Evolutionary conservation across 2,888 invertebrate species (phyloP).

Genomic region (Pseudococcus longispinus): DNA sequence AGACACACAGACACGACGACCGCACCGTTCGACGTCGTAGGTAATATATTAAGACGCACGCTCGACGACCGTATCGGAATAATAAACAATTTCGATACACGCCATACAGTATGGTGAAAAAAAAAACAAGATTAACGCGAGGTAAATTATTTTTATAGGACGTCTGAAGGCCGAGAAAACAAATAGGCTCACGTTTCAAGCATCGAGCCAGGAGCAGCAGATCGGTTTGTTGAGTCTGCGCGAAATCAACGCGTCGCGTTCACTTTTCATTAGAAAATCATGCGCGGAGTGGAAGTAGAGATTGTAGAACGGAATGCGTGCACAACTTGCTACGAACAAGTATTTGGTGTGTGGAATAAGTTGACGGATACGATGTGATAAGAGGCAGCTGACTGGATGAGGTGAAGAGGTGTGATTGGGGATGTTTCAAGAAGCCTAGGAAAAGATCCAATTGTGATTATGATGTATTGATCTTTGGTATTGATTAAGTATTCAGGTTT

Average conservation of each 20-base stretch:
- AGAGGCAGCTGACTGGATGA: too few species aligned
- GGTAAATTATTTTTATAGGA: slow-evolving; percentile 38
- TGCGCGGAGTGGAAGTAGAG: neutral
- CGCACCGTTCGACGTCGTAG: neutral
- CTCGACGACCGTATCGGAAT: slow-evolving; percentile 18
- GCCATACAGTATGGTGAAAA: neutral
- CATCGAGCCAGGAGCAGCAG: too few species aligned
- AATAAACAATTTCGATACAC: slow-evolving; percentile 20
- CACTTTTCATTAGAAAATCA: neutral
- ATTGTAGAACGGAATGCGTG: neutral
- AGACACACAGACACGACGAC: neutral
- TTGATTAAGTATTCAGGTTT: too few species aligned
- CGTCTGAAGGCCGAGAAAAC: slow-evolving; percentile 32
- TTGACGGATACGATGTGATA: too few species aligned
- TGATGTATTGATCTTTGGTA: too few species aligned
- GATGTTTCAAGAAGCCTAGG: too few species aligned
- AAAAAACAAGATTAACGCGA: slow-evolving; percentile 36
- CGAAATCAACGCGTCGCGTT: neutral
- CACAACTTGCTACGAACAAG: too few species aligned
- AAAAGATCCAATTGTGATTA: too few species aligned
- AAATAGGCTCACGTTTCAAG: slow-evolving; percentile 12
- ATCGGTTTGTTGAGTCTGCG: slow-evolving; percentile 6
- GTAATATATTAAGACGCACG: slow-evolving; percentile 22
- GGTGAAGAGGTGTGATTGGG: too few species aligned
- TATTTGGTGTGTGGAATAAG: too few species aligned